Evolutionary conservation across 2,113 vertebrate genomes (phyloP).

Genomic region (Calonectris borealis): DNA sequence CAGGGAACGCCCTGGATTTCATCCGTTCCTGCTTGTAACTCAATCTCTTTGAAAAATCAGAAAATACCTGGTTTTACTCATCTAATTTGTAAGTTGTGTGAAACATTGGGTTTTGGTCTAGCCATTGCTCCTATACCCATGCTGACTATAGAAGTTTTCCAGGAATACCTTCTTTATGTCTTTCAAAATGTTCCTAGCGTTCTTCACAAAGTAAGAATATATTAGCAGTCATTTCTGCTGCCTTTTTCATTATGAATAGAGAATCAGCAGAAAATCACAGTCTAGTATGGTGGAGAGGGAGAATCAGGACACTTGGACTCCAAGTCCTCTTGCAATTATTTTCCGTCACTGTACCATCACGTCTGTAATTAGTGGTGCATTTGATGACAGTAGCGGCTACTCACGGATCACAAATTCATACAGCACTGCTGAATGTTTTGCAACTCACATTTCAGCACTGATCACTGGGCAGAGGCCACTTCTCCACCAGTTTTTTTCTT

Average conservation of each 20-base stretch:
- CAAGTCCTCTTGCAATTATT: background rate
- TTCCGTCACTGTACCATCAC: background rate
- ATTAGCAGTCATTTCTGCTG: background rate
- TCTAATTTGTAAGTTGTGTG: background rate
- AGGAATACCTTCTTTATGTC: background rate
- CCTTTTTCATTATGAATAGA: background rate
- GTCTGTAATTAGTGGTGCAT: background rate
- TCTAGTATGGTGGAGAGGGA: background rate
- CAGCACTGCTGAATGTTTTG: background rate
- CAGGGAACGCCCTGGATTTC: conserved; percentile 30
- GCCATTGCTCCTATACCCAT: background rate
- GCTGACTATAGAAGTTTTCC: background rate
- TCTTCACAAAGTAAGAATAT: background rate
- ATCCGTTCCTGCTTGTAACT: background rate
- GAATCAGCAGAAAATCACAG: background rate
- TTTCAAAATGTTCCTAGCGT: background rate
- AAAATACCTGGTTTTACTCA: conserved; percentile 2
- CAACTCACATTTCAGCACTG: background rate
- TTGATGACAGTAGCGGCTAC: background rate
- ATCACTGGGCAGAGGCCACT: background rate
- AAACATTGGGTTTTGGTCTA: background rate
- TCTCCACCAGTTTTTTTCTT: background rate
- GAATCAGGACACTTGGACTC: background rate
- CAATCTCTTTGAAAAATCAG: conserved; percentile 21
- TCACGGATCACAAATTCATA: background rate